Evolutionary conservation across 2,797 vertebrate genomes (phyloP), one percentile per base, ranked within the genome.

Genomic region (Urocyon cinereoargenteus): DNA sequence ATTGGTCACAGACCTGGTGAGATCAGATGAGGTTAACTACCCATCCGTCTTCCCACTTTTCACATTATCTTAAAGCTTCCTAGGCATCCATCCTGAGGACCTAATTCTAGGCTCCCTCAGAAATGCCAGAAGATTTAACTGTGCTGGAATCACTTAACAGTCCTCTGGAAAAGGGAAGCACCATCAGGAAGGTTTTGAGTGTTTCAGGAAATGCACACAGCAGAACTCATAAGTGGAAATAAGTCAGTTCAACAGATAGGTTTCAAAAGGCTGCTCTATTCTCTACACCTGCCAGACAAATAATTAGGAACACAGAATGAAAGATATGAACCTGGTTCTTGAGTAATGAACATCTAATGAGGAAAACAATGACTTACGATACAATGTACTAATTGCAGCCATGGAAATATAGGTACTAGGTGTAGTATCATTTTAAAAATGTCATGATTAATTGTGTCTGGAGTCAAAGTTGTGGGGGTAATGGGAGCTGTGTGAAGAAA

Each of bases 41-140:
- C 92, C 88, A 84, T 94, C 98, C 98, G 97, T 61, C 97, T 72
- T 98, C 97, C 96, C 97, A 97, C 86, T 98, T 98, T 98, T 96
- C 92, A 95, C 97, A 90, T 98, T 98, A 97, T 97, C 98, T 98
- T 98, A 99, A 98, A 92, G 97, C 98, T 98, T 98, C 84, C 84
- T 72, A 95, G 5, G 55, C 89, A 94, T 94, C 90, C 26, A 57
- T 70, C 57, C 97, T 90, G 86, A 98, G 97, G 81, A 94, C 96
- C 95, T 98, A 98, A 98, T 98, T 97, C 89, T 89, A 98, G 96
- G 68, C 88, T 91, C 95, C 91, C 98, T 97, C 85, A 61, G 94
- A 98, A 94, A 97, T 89, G 98, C 95, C 3, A 94, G 77, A 88
- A 82, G 78, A 64, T 75, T 85, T 73, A 70, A n/a, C 45, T 64